Evolutionary conservation across 2,113 vertebrate species (phyloP).

Genomic region (Corvus cornix): DNA sequence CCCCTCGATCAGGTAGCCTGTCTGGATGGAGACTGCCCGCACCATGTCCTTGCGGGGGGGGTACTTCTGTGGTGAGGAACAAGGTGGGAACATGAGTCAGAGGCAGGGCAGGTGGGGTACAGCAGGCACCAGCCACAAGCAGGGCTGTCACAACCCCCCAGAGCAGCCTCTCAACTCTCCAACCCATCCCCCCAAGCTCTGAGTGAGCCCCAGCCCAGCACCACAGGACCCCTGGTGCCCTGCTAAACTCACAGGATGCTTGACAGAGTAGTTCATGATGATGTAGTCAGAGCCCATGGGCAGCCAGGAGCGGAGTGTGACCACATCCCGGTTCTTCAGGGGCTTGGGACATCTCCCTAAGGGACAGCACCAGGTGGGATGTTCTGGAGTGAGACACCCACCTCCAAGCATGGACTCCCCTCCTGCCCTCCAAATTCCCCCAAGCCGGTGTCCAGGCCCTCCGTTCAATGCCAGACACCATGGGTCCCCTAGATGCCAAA

Average conservation of each 20-base stretch:
- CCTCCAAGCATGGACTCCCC: neutral
- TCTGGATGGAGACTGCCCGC: conserved; percentile 91
- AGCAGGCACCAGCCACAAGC: neutral
- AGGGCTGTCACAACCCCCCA: neutral
- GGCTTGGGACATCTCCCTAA: conserved; percentile 94
- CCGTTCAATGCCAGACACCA: neutral
- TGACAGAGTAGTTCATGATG: conserved; percentile 99
- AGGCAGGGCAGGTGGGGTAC: neutral
- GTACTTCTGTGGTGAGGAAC: conserved; percentile 81
- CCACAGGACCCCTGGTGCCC: neutral
- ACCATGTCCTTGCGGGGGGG: conserved; percentile 93
- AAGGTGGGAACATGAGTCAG: neutral
- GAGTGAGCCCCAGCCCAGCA: neutral
- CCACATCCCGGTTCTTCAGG: conserved; percentile 90
- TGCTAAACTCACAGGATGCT: conserved; percentile 82
- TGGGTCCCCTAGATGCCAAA: neutral
- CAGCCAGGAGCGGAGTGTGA: conserved; percentile 95
- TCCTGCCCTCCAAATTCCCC: neutral
- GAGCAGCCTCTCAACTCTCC: neutral
- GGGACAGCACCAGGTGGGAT: neutral
- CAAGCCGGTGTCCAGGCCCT: neutral
- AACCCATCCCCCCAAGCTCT: neutral
- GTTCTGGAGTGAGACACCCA: neutral
- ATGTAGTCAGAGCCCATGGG: conserved; percentile 92
- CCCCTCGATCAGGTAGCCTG: conserved; percentile 90